These are phyloP conservation scores for Macrocentrus cingulum DNA, from an alignment of 1,140 invertebrate species.

Conservation along the genomic window DNA sequence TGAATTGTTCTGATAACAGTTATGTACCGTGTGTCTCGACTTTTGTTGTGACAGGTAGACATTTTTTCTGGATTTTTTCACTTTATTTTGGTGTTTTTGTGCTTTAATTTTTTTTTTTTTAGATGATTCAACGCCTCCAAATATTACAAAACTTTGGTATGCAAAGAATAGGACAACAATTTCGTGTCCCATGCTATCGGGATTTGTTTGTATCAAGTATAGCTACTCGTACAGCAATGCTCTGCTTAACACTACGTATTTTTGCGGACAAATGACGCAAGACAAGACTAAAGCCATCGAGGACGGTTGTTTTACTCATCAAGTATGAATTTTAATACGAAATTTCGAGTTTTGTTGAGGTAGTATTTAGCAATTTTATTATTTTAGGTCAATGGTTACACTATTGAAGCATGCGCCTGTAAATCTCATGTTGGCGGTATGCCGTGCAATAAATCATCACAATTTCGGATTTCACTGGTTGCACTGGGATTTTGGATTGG, in stretches of 20 bases:
- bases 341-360: conserved; percentile 13
- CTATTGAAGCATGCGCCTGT: conserved; percentile 40
- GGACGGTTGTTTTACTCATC: conserved; percentile 35
- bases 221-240: conserved; percentile 32
- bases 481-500: too few species aligned
- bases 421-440: conserved; percentile 10
- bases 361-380: conserved; percentile 12
- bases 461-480: too few species aligned
- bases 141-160: conserved; percentile 29
- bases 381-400: conserved; percentile 34
- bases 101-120: conserved; percentile 8
- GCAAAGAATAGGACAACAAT: neutral
- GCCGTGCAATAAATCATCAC: conserved; percentile 34
- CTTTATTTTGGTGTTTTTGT: conserved; percentile 1
- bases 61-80: conserved; percentile 3
- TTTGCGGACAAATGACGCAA: conserved; percentile 40
- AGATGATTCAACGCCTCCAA: conserved; percentile 27
- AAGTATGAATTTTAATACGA: conserved; percentile 28
- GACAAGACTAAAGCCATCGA: conserved; percentile 26
- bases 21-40: conserved; percentile 34
- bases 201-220: conserved; percentile 38
- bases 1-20: conserved; percentile 16
- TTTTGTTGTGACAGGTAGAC: conserved; percentile 20
- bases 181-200: conserved; percentile 18
- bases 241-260: conserved; percentile 35